Evolutionary conservation across 2,797 vertebrate genomes (phyloP).

Genomic region (Ctenochaetus hawaiiensis): DNA sequence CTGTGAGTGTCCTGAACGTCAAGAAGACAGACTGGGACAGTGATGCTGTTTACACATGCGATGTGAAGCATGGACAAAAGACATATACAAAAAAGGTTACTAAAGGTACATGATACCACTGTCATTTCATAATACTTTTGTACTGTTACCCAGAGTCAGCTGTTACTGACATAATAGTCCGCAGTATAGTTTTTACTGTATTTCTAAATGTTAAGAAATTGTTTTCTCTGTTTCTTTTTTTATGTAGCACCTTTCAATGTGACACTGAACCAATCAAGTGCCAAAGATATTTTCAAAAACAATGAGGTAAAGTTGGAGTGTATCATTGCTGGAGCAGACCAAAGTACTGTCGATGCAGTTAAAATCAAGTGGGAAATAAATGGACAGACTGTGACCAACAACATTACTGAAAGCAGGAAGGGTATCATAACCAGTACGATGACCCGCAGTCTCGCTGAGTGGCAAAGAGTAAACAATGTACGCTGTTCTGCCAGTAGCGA

Average conservation of each 20-base stretch:
- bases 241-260: not conserved
- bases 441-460: accelerated
- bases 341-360: accelerated
- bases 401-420: accelerated
- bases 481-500: not conserved
- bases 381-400: accelerated
- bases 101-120: conserved; percentile 15
- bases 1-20: conserved; percentile 23
- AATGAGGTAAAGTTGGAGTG: conserved; percentile 21
- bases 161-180: not conserved
- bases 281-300: not conserved
- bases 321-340: conserved; percentile 1
- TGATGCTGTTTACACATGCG: conserved; percentile 15
- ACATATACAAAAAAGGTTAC: not conserved
- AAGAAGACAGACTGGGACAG: not conserved
- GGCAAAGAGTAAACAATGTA: not conserved
- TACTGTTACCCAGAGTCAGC: not conserved
- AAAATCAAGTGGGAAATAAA: conserved; percentile 10
- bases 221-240: not conserved
- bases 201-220: not conserved
- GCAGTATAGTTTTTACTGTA: not conserved
- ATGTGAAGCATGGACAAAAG: not conserved
- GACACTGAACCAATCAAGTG: not conserved
- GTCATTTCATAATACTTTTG: not conserved
- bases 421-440: conserved; percentile 11